phyloP scores from a whole-genome alignment of 1,140 invertebrate genomes.

The Meteorus sp. region DNA sequence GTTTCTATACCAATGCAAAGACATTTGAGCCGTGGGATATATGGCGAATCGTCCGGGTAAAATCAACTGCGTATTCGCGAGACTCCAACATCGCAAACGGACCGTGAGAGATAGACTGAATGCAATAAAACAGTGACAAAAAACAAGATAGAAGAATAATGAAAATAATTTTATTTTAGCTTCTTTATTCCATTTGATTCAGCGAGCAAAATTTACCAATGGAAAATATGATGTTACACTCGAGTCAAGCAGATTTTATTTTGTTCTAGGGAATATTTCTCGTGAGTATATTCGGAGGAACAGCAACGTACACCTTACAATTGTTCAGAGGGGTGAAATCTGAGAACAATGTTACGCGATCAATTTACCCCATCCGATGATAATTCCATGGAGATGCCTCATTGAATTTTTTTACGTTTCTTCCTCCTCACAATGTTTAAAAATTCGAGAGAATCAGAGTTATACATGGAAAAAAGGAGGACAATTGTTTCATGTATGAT shows the following conservation, averaged over 20 bases:
- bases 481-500: too few species aligned
- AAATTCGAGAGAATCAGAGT: not conserved
- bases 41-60: constrained; percentile 13
- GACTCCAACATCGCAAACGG: too few species aligned
- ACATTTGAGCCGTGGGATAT: not conserved
- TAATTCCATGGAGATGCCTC: not conserved
- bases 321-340: not conserved
- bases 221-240: too few species aligned
- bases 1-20: too few species aligned
- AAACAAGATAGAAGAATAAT: too few species aligned
- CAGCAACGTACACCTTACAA: too few species aligned
- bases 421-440: not conserved
- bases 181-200: constrained; percentile 23
- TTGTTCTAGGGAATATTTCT: not conserved
- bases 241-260: constrained; percentile 10
- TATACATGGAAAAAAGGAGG: not conserved
- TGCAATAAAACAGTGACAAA: too few species aligned
- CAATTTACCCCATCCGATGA: too few species aligned
- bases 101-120: constrained; percentile 16
- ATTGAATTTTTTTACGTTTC: not conserved
- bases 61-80: constrained; percentile 3
- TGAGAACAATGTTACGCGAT: too few species aligned
- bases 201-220: constrained; percentile 8
- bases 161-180: constrained; percentile 23
- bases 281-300: not conserved